Evolutionary conservation across 2,888 invertebrate genomes (phyloP).

Genomic region (Nomada fucata): DNA sequence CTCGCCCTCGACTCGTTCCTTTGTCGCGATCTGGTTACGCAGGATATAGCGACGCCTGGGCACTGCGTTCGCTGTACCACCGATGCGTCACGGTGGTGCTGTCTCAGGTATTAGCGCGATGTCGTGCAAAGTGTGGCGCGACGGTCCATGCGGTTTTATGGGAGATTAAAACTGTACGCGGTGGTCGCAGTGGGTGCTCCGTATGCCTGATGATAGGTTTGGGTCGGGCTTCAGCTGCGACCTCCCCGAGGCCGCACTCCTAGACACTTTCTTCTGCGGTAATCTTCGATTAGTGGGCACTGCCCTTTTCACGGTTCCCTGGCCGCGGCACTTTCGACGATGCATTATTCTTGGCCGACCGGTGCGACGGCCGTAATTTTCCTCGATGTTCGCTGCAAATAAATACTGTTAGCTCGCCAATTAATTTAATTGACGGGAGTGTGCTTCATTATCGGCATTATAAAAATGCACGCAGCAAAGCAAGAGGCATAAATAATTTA

Average conservation of each 20-base stretch:
- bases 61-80: conserved; percentile 26
- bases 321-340: not conserved
- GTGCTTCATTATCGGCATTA: not conserved
- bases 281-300: not conserved
- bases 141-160: conserved; percentile 35
- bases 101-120: conserved; percentile 35
- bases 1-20: conserved; percentile 48
- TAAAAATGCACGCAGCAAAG: not conserved
- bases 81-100: conserved; percentile 50
- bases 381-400: no score
- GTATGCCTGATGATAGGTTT: conserved; percentile 14
- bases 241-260: not conserved
- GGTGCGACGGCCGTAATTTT: no score
- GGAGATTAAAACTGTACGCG: conserved; percentile 40
- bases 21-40: conserved; percentile 76
- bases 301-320: not conserved
- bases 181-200: not conserved
- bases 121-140: conserved; percentile 34
- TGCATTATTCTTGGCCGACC: no score
- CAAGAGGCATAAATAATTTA: conserved; percentile 25
- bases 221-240: not conserved
- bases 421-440: no score
- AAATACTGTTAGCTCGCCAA: no score
- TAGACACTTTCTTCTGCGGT: not conserved
- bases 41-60: conserved; percentile 48